Conservation (phyloP, 1,140 invertebrate species). For the Hypsibius dujardini region DNA sequence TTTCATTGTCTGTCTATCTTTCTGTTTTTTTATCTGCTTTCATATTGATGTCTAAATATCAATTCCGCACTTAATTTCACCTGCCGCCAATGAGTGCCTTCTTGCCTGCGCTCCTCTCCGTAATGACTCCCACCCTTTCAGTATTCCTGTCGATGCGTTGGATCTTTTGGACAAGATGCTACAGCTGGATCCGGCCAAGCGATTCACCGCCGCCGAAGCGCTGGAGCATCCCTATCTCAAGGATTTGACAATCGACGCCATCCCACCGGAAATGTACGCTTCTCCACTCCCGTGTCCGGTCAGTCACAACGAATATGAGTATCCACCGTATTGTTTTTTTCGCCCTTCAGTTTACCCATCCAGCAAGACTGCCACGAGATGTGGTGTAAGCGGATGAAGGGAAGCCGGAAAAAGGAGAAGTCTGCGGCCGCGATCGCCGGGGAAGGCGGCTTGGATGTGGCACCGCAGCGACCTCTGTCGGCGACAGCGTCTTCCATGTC, state of each 20-base stretch:
- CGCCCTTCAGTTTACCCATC: constrained; percentile 56
- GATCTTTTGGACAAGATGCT: constrained; percentile 92
- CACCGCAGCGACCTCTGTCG: constrained; percentile 7
- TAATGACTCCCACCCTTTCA: constrained; percentile 25
- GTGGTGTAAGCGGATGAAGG: constrained; percentile 65
- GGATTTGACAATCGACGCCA: constrained; percentile 63
- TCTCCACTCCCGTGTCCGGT: neutral
- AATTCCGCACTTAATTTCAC: too few relatives aligned
- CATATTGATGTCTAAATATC: too few relatives aligned
- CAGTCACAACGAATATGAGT: neutral
- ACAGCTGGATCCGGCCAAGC: constrained; percentile 74
- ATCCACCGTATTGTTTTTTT: constrained; percentile 19
- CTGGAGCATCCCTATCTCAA: constrained; percentile 82
- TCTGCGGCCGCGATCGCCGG: neutral
- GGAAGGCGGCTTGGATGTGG: too few relatives aligned
- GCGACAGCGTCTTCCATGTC: neutral
- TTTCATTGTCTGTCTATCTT: too few relatives aligned
- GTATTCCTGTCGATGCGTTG: constrained; percentile 66
- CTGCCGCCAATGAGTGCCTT: too few relatives aligned
- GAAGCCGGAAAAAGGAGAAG: constrained; percentile 28
- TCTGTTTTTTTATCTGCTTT: too few relatives aligned
- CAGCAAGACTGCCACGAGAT: constrained; percentile 98
- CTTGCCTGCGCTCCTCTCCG: too few relatives aligned
- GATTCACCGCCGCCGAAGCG: constrained; percentile 84
- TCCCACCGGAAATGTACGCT: constrained; percentile 46